Conservation (phyloP, 2,888 invertebrate species). For the Pyrocoelia pectoralis region DNA sequence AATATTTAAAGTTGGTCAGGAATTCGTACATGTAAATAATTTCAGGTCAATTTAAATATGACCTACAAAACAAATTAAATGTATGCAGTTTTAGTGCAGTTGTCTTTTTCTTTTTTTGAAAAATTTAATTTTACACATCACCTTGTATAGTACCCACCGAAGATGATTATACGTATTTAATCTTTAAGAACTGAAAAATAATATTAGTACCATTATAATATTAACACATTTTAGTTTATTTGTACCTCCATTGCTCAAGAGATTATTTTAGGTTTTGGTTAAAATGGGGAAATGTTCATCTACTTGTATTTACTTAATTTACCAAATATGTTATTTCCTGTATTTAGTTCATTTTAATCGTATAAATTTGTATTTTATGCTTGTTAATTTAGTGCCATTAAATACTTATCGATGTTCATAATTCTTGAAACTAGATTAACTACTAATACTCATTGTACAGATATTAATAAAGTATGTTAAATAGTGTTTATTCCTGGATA, state of each 20-base stretch:
- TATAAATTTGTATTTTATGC: background rate
- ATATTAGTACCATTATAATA: too few relatives aligned
- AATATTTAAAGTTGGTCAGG: slow-evolving; percentile 27
- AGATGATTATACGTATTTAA: too few relatives aligned
- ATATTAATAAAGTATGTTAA: slow-evolving; percentile 7
- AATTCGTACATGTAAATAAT: slow-evolving; percentile 34
- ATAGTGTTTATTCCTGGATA: background rate
- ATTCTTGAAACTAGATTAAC: background rate
- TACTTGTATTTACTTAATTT: background rate
- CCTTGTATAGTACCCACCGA: background rate
- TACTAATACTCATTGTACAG: slow-evolving; percentile 13
- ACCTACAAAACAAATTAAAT: background rate
- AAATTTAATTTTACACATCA: background rate
- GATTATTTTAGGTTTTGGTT: slow-evolving; percentile 6
- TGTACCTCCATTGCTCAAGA: slow-evolving; percentile 11
- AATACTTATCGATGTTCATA: background rate
- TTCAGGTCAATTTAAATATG: slow-evolving; percentile 28
- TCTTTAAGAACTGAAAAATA: background rate
- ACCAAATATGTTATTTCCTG: slow-evolving; percentile 10
- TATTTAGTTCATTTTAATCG: slow-evolving; percentile 1
- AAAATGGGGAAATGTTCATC: slow-evolving; percentile 4
- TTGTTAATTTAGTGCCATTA: slow-evolving; percentile 1
- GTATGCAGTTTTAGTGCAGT: background rate
- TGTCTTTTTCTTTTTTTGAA: background rate
- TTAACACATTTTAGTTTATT: too few relatives aligned